A percentile compares a stretch with the other conserved stretches of the same genome.
Evolutionary conservation across 2,888 invertebrate species (phyloP).

Genomic region (Drosophila anomelani): DNA sequence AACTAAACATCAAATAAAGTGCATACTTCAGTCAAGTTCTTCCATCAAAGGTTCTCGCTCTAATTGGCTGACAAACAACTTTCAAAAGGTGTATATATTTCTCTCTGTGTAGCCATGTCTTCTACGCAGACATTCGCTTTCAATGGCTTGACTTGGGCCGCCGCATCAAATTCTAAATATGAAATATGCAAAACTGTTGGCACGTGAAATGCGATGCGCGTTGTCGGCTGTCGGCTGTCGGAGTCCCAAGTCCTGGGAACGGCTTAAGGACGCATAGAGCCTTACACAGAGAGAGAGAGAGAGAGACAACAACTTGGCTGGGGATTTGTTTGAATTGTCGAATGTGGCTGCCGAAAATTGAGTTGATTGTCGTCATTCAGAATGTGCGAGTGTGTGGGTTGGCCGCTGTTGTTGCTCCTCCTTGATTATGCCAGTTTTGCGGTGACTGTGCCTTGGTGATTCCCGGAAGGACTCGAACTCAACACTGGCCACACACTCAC

Average conservation of each 20-base stretch:
- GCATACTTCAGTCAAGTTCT: neutral
- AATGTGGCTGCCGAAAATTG: constrained; percentile 60
- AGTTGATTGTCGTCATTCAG: constrained; percentile 75
- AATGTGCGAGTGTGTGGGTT: constrained; percentile 33
- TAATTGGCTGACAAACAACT: neutral
- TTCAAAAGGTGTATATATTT: neutral
- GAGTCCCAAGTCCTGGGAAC: constrained; percentile 11
- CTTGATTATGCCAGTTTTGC: constrained; percentile 41
- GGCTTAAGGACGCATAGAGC: constrained; percentile 30
- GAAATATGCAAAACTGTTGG: constrained; percentile 63
- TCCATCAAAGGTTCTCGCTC: too few species aligned
- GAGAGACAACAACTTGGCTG: constrained; percentile 6
- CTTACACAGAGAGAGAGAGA: too few species aligned
- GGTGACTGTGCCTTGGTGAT: constrained; percentile 34
- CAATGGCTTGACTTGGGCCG: constrained; percentile 27
- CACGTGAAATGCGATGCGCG: constrained; percentile 56
- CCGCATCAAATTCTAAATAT: constrained; percentile 55
- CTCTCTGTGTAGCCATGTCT: neutral
- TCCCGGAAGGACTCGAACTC: constrained; percentile 12
- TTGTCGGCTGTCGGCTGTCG: constrained; percentile 5
- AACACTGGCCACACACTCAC: constrained; percentile 1
- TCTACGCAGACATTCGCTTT: constrained; percentile 21
- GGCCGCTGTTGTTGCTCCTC: constrained; percentile 51
- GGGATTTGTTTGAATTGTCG: constrained; percentile 57
- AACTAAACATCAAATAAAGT: neutral